Evolutionary conservation across 2,888 invertebrate genomes (phyloP).

Genomic region (Cerceris ruficornis): DNA sequence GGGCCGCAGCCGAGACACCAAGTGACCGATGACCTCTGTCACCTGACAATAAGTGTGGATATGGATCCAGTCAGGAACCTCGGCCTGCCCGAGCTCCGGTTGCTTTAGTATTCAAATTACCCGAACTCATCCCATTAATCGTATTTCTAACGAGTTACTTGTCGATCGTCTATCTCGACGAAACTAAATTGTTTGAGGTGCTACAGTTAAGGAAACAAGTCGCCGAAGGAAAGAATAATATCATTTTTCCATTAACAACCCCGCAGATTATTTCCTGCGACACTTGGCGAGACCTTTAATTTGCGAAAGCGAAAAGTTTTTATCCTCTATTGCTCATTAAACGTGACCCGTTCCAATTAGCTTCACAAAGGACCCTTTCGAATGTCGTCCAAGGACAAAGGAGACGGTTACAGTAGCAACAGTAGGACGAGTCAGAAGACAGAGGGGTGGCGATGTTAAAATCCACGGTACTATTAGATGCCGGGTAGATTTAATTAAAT

Average conservation of each 20-base stretch:
- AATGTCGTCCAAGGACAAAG: slow-evolving; percentile 13
- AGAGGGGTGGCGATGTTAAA: slow-evolving; percentile 36
- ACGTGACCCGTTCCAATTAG: slow-evolving; percentile 52
- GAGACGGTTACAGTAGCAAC: background rate
- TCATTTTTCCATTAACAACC: slow-evolving; percentile 16
- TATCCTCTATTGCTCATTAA: slow-evolving; percentile 45
- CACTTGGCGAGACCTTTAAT: background rate
- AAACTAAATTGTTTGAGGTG: too few relatives aligned
- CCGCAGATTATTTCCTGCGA: too few relatives aligned
- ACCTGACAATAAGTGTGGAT: too few relatives aligned
- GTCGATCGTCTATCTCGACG: too few relatives aligned
- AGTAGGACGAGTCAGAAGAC: slow-evolving; percentile 19
- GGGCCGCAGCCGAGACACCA: too few relatives aligned
- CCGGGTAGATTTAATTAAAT: slow-evolving; percentile 65
- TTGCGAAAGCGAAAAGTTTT: background rate
- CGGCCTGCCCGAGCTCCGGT: too few relatives aligned
- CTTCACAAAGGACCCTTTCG: slow-evolving; percentile 41
- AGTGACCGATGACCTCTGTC: too few relatives aligned
- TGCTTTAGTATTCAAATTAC: too few relatives aligned
- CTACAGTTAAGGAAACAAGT: too few relatives aligned
- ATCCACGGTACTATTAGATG: slow-evolving; percentile 48
- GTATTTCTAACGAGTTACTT: too few relatives aligned
- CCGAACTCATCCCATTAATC: too few relatives aligned
- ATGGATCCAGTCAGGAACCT: too few relatives aligned
- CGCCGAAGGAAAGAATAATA: background rate